Conservation (phyloP, 2,888 invertebrate species). For the Sabellastarte sp. region DNA sequence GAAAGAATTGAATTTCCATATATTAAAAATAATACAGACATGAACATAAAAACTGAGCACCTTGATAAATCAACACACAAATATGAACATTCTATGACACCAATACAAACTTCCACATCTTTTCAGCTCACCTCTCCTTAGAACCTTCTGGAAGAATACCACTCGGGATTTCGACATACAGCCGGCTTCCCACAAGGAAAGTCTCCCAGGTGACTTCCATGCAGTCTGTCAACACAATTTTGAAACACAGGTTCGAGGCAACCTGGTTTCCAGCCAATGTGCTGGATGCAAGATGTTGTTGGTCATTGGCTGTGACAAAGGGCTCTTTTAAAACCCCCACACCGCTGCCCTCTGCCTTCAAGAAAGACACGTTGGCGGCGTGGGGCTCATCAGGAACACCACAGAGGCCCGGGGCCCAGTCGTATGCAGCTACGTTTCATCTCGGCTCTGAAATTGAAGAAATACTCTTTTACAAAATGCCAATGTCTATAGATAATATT, state of each 20-base stretch:
- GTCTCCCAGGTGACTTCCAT: conserved; percentile 83
- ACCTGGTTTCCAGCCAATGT: conserved; percentile 34
- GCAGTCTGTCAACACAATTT: conserved; percentile 76
- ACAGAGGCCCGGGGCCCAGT: conserved; percentile 99
- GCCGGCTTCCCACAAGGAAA: conserved; percentile 71
- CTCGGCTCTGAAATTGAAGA: no score
- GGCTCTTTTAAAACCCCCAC: conserved; percentile 72
- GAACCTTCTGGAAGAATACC: conserved; percentile 86
- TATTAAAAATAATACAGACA: not conserved
- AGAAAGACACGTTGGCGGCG: conserved; percentile 66
- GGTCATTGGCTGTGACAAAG: conserved; percentile 63
- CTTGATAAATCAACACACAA: no score
- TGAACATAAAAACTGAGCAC: conserved; percentile 15
- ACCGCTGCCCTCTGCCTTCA: conserved; percentile 71
- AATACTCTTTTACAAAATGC: no score
- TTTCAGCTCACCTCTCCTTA: no score
- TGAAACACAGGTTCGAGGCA: conserved; percentile 63
- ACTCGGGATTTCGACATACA: conserved; percentile 87
- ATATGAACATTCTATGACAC: no score
- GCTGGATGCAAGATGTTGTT: not conserved
- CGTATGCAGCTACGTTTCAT: conserved; percentile 67
- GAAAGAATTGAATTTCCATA: no score
- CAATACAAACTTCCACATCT: no score
- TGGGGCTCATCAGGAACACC: conserved; percentile 99
- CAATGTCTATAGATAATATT: no score